These are phyloP conservation scores for Polylopha cassiicola DNA, from an alignment of 2,888 invertebrate species.

Conservation along the genomic window DNA sequence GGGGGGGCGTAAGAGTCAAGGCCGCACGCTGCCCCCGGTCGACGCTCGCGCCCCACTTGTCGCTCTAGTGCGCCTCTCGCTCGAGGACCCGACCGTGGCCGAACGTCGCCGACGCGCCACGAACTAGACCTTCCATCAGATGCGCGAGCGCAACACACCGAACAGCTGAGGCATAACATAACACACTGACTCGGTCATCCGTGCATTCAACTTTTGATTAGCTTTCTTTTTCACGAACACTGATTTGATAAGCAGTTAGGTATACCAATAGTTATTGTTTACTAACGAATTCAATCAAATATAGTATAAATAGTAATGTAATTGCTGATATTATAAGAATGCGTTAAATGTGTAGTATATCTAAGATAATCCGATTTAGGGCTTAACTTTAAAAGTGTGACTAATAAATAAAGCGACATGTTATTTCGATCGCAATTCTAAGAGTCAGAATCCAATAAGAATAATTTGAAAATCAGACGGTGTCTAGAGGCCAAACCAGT, in stretches of 20 bases:
- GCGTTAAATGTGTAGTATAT: too few species aligned
- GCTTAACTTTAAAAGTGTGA: too few species aligned
- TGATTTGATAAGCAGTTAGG: constrained; percentile 38
- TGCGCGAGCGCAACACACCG: constrained; percentile 68
- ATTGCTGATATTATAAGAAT: too few species aligned
- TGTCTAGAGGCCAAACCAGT: constrained; percentile 30
- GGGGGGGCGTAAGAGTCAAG: constrained; percentile 79
- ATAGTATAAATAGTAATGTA: too few species aligned
- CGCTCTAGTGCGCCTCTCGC: constrained; percentile 58
- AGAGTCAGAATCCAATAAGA: constrained; percentile 8
- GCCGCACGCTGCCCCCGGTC: constrained; percentile 86
- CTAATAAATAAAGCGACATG: too few species aligned
- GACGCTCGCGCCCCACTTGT: constrained; percentile 82
- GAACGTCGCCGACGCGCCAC: constrained; percentile 55
- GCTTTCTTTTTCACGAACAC: constrained; percentile 71
- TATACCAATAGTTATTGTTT: too few species aligned
- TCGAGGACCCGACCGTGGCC: constrained; percentile 50
- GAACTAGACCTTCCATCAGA: constrained; percentile 71
- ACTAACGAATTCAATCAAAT: too few species aligned
- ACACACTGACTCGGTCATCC: constrained; percentile 78
- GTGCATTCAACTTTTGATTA: constrained; percentile 77
- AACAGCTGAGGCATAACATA: constrained; percentile 77
- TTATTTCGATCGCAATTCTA: too few species aligned
- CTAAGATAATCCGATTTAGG: too few species aligned
- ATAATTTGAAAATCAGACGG: constrained; percentile 13